A percentile compares a stretch with the other conserved stretches of the same genome.
phyloP scores from a whole-genome alignment of 2,113 vertebrate species.

The Nycticebus coucang region DNA sequence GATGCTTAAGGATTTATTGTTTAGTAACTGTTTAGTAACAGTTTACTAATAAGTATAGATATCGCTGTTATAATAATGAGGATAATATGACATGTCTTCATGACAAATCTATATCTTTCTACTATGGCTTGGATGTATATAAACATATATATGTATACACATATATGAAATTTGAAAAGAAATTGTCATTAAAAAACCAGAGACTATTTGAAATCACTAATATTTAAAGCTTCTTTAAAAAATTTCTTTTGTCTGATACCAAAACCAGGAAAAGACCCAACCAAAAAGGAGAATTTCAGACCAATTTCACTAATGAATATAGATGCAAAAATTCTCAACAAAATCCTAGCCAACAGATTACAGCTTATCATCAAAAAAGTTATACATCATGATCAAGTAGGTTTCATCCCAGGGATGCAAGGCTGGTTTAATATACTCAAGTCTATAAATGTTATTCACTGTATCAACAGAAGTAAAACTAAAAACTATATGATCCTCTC shows the following conservation, averaged over 20 bases:
- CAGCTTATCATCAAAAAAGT: no score
- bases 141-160: background rate
- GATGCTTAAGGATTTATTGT: background rate
- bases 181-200: constrained; percentile 13
- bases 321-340: no score
- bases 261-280: no score
- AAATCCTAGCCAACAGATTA: no score
- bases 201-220: constrained; percentile 46
- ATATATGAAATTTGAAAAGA: background rate
- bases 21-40: background rate
- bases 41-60: constrained; percentile 28
- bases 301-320: no score
- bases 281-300: no score
- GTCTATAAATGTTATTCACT: no score
- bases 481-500: no score
- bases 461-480: no score
- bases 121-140: background rate
- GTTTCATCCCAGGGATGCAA: no score
- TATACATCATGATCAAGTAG: no score
- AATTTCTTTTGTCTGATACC: background rate
- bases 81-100: background rate
- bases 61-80: constrained; percentile 5
- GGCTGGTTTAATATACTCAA: no score
- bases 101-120: background rate
- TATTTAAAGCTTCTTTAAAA: constrained; percentile 9